A percentile compares a stretch with the other conserved stretches of the same genome.
These are phyloP conservation scores for Adrianichthys oophorus DNA, from an alignment of 2,797 vertebrate genomes.

Conservation along the genomic window DNA sequence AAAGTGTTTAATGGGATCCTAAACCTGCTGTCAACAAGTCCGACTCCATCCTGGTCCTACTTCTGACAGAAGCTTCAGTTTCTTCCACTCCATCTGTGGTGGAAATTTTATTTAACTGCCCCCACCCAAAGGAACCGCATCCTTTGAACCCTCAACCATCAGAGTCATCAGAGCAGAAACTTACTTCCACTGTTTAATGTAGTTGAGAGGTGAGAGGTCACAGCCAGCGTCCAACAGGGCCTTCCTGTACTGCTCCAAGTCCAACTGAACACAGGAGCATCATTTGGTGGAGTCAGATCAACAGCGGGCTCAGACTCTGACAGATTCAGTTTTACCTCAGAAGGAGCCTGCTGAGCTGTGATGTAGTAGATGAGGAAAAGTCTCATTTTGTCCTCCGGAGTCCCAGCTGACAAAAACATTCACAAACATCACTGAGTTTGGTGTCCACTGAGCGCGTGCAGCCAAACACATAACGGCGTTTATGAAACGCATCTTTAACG, in stretches of 20 bases:
- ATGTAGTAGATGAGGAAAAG: constrained; percentile 97
- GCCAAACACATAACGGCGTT: no score
- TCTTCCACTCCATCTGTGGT: no score
- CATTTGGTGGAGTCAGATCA: neutral
- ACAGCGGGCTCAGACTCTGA: no score
- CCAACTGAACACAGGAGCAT: constrained; percentile 73
- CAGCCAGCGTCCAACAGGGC: constrained; percentile 88
- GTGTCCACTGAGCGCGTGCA: neutral
- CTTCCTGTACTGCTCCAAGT: constrained; percentile 95
- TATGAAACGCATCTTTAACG: no score
- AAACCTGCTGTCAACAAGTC: no score
- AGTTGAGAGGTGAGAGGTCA: constrained; percentile 91
- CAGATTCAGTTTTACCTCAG: constrained; percentile 80
- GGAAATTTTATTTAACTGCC: no score
- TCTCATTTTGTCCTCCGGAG: constrained; percentile 96
- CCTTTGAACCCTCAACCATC: neutral
- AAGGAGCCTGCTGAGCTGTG: constrained; percentile 87
- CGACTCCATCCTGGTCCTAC: no score
- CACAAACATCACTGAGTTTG: constrained; percentile 1
- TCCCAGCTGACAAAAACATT: constrained; percentile 82
- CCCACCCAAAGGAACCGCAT: no score
- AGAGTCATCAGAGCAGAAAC: constrained; percentile 40
- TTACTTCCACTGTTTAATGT: constrained; percentile 99
- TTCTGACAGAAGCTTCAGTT: no score
- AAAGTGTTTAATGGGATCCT: no score